Percentiles rank a stretch among this genome's conserved stretches.
Evolutionary conservation across 2,888 invertebrate genomes (phyloP).

Genomic region (Microchrysa polita): DNA sequence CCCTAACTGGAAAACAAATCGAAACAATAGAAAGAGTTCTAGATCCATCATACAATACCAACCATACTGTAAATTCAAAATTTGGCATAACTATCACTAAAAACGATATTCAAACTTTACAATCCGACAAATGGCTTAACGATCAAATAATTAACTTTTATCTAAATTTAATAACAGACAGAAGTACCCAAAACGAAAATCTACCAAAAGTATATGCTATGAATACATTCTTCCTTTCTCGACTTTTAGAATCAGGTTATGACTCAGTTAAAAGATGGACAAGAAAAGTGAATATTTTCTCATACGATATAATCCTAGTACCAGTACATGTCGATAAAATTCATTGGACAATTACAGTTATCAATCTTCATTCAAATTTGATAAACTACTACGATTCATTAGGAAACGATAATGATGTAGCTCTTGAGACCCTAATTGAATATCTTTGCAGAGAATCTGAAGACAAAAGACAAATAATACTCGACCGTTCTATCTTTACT

Average conservation of each 20-base stretch:
- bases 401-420: background rate
- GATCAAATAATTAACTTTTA: constrained; percentile 9
- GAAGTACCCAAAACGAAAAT: background rate
- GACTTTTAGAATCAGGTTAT: background rate
- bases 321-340: background rate
- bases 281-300: background rate
- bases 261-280: background rate
- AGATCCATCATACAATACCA: background rate
- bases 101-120: background rate
- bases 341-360: background rate
- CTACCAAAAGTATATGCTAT: background rate
- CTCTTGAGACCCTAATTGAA: background rate
- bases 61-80: background rate
- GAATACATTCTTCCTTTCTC: background rate
- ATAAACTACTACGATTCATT: background rate
- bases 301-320: background rate
- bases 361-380: background rate
- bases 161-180: background rate
- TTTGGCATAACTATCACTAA: background rate
- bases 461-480: background rate
- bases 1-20: too few species aligned
- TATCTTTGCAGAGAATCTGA: background rate
- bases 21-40: background rate
- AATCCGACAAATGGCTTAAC: background rate
- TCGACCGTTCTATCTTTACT: background rate